Percentiles rank a stretch among this genome's conserved stretches.
These are phyloP conservation scores for Cladopsammia gracilis DNA, from an alignment of 64 coral and sea anemone species.

Conservation along the genomic window DNA sequence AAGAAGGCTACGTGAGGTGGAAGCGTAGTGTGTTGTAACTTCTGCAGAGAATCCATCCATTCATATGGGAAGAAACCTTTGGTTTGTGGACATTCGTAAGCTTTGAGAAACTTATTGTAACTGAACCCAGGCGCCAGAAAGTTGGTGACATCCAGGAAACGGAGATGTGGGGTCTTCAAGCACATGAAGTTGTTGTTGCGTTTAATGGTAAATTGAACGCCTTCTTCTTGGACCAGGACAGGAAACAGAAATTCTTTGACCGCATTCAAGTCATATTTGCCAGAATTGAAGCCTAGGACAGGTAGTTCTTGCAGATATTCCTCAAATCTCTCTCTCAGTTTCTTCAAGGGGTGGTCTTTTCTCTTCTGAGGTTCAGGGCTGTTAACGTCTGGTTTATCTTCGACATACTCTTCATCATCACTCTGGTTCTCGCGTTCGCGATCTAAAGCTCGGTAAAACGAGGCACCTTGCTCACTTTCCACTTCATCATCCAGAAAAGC, in stretches of 20 bases:
- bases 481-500: no score
- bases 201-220: neutral
- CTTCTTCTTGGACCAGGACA: neutral
- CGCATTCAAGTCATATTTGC: neutral
- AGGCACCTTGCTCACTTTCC: no score
- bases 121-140: conserved; percentile 36
- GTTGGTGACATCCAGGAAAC: conserved; percentile 20
- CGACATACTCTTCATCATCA: no score
- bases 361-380: no score
- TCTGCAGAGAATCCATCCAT: conserved; percentile 41
- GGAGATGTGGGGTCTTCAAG: neutral
- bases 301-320: neutral
- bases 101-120: conserved; percentile 35
- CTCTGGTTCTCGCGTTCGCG: no score
- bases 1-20: neutral
- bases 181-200: conserved; percentile 23
- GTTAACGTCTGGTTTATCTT: no score
- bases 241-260: neutral
- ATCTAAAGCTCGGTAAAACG: no score
- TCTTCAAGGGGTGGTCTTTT: neutral
- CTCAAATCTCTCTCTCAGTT: neutral
- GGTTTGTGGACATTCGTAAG: conserved; percentile 15
- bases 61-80: conserved; percentile 46
- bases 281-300: neutral
- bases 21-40: neutral